phyloP scores from a whole-genome alignment of 2,113 vertebrate species.

The Holacanthus passer region DNA sequence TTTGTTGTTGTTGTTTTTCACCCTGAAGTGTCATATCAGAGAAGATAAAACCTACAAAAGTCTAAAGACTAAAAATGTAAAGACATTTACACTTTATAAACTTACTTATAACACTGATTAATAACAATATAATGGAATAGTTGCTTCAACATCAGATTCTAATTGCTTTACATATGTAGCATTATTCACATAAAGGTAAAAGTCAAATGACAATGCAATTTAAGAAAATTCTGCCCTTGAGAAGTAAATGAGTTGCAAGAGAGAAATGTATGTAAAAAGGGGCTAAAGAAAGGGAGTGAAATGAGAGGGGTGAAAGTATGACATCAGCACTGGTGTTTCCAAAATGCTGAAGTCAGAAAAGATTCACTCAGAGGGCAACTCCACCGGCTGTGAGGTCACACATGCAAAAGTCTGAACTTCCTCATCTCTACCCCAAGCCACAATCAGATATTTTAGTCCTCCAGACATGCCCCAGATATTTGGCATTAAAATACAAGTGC shows the following conservation, averaged over 20 bases:
- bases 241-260: background rate
- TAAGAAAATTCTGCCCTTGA: background rate
- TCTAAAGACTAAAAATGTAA: no score
- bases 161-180: background rate
- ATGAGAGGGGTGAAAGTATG: slow-evolving; percentile 16
- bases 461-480: background rate
- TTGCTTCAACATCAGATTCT: background rate
- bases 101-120: no score
- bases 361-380: slow-evolving; percentile 16
- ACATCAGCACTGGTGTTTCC: slow-evolving; percentile 49
- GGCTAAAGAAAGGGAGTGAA: background rate
- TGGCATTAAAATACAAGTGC: no score
- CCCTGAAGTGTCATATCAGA: no score
- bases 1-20: no score
- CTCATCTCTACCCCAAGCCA: background rate
- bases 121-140: background rate
- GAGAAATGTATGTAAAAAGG: background rate
- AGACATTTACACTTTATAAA: no score
- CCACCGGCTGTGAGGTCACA: slow-evolving; percentile 1
- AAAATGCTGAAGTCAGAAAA: slow-evolving; percentile 43
- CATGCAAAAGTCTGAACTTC: slow-evolving; percentile 44
- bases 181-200: background rate
- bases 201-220: background rate
- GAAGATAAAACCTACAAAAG: no score
- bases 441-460: background rate